Base-by-base conservation (phyloP, 2,797 vertebrate genomes). In the Knipowitschia caucasica region DNA sequence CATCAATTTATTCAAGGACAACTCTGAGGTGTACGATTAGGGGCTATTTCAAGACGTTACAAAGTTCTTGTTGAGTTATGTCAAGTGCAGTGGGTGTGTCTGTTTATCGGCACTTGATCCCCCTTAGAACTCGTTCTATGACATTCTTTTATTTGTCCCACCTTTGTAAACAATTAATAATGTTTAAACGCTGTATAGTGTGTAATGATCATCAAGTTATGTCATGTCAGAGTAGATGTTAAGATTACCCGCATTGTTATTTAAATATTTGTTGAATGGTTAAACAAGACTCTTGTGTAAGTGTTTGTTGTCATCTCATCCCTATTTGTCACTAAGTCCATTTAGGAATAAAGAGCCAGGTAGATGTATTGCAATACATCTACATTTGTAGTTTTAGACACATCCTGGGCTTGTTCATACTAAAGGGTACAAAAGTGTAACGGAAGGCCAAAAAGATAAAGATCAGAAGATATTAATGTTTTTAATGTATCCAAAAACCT, bases 251-350 rank as follows among this genome's bases (percentile, higher is more conserved):
- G 4, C 10, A 24, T 12, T 54, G 59, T 64, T 2, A 55, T 75
- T 62, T 72, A 38, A 75, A 70, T 72, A 64, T 67, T 68, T 68
- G 24, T 38, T 21, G 49, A 25, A 60, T 66, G 43, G 69, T 49
- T 76, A 43, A 70, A 18, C 9, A 1, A 67, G 50, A 21, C 55
- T 49, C 52, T 42, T 67, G 60, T 60, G 62, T 61, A 56, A 69
- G 72, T 21, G 5, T 66, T 56, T 63, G 58, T 56, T 71, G 51
- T 71, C 53, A 2, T 65, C 67, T 53, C 43, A 30, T 62, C 64
- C 49, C 52, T 57, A 80, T 75, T 71, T 82, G 75, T 71, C 62
- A 39, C 14, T 1, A 53, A 50, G 53, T 50, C 29, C 10, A 55
- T 49, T 24, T 51, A 70, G 63, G 66, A 68, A 59, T 59, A 38